A percentile compares a stretch with the other conserved stretches of the same genome.
phyloP scores from a whole-genome alignment of 1,140 invertebrate genomes.

The Drosophila bocqueti region DNA sequence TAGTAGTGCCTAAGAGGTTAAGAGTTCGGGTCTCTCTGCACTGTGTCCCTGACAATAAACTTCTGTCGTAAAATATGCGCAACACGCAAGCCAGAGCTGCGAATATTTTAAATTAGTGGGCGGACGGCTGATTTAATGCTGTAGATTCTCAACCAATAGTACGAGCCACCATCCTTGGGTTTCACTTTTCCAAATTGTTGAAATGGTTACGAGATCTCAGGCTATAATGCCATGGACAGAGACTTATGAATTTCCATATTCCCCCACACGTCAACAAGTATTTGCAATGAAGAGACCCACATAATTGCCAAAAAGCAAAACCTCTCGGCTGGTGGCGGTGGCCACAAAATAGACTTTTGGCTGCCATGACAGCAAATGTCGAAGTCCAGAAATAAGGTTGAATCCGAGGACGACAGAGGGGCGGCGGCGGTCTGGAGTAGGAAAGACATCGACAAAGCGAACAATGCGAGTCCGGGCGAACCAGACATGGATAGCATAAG shows the following conservation, averaged over 20 bases:
- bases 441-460: constrained; percentile 43
- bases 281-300: constrained; percentile 26
- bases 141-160: constrained; percentile 23
- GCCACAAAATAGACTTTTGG: constrained; percentile 47
- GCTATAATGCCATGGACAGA: not conserved
- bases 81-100: constrained; percentile 52
- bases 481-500: constrained; percentile 61
- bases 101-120: constrained; percentile 14
- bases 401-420: not conserved
- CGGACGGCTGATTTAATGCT: constrained; percentile 11
- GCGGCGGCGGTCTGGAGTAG: not conserved
- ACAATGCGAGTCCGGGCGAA: constrained; percentile 57
- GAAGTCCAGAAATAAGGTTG: constrained; percentile 67
- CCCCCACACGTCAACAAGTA: constrained; percentile 13
- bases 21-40: constrained; percentile 8
- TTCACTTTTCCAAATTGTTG: constrained; percentile 47
- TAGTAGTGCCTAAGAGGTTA: constrained; percentile 47
- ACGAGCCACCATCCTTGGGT: constrained; percentile 26
- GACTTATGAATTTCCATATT: constrained; percentile 10
- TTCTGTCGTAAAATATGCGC: constrained; percentile 63
- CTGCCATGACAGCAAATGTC: constrained; percentile 58
- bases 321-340: constrained; percentile 6
- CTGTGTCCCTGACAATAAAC: constrained; percentile 46
- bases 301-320: constrained; percentile 51
- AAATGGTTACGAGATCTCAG: constrained; percentile 4